Percentiles rank a stretch among this genome's conserved stretches.
These are phyloP conservation scores for Bombus impatiens DNA, from an alignment of 1,140 invertebrate species.

Conservation along the genomic window DNA sequence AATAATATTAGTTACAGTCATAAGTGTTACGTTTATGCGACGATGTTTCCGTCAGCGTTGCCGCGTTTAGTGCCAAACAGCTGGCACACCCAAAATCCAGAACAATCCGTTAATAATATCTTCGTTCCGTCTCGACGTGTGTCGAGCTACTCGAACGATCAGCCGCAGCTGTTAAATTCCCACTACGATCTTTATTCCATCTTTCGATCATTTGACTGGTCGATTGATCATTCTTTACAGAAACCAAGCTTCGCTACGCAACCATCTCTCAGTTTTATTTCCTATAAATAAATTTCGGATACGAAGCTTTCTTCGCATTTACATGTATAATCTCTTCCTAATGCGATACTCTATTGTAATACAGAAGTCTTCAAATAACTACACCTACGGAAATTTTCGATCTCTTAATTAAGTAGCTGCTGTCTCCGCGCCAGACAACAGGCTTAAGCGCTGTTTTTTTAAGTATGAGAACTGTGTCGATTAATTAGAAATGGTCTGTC, in stretches of 20 bases:
- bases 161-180: neutral
- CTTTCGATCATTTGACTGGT: neutral
- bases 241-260: neutral
- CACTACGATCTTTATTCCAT: neutral
- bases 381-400: neutral
- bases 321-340: neutral
- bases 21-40: constrained; percentile 39
- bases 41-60: constrained; percentile 58
- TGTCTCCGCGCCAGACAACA: neutral
- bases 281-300: too few relatives aligned
- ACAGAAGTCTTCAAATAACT: too few relatives aligned
- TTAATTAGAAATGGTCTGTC: neutral
- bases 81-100: constrained; percentile 46
- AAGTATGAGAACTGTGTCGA: neutral
- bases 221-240: neutral
- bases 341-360: too few relatives aligned
- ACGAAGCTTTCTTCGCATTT: too few relatives aligned
- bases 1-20: constrained; percentile 30
- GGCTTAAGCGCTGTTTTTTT: too few relatives aligned
- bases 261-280: neutral
- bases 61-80: constrained; percentile 60
- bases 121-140: constrained; percentile 29
- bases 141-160: constrained; percentile 24
- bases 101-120: constrained; percentile 60
- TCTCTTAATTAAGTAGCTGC: neutral